Evolutionary conservation across 2,797 vertebrate genomes (phyloP).

Genomic region (Clarias laeviceps): DNA sequence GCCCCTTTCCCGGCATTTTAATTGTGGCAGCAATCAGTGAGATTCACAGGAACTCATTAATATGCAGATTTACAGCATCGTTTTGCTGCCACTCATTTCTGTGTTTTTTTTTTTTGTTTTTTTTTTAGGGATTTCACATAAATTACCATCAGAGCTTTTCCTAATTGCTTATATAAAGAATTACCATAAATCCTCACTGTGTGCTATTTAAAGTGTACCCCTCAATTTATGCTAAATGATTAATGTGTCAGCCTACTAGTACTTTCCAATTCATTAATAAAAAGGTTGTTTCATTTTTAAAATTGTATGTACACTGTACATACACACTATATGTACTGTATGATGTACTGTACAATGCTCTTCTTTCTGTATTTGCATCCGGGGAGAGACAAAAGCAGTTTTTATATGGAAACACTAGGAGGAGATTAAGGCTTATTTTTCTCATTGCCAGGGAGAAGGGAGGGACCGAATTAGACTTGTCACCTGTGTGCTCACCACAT

Average conservation of each 20-base stretch:
- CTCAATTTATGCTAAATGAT: constrained; percentile 73
- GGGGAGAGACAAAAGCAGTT: constrained; percentile 53
- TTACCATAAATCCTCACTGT: constrained; percentile 69
- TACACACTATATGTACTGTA: neutral
- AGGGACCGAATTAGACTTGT: constrained; percentile 74
- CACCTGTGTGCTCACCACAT: constrained; percentile 73
- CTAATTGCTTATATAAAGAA: constrained; percentile 79
- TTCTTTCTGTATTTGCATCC: constrained; percentile 54
- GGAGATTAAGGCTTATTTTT: constrained; percentile 73
- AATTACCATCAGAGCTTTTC: constrained; percentile 78
- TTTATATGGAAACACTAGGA: constrained; percentile 59
- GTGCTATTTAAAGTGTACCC: constrained; percentile 71
- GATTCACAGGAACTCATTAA: constrained; percentile 80
- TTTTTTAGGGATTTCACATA: constrained; percentile 74
- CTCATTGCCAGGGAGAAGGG: constrained; percentile 65
- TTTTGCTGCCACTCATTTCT: constrained; percentile 54
- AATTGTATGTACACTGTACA: neutral
- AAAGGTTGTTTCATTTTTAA: constrained; percentile 66
- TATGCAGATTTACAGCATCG: constrained; percentile 72
- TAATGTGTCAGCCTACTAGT: constrained; percentile 72
- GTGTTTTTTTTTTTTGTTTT: constrained; percentile 54
- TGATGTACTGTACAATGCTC: constrained; percentile 66
- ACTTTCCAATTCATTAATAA: constrained; percentile 80
- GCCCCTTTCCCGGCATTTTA: constrained; percentile 65
- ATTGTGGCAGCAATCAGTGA: constrained; percentile 77